A percentile compares a stretch with the other conserved stretches of the same genome.
phyloP scores from a whole-genome alignment of 2,888 invertebrate genomes.

The Lepetodrilus schrolli region DNA sequence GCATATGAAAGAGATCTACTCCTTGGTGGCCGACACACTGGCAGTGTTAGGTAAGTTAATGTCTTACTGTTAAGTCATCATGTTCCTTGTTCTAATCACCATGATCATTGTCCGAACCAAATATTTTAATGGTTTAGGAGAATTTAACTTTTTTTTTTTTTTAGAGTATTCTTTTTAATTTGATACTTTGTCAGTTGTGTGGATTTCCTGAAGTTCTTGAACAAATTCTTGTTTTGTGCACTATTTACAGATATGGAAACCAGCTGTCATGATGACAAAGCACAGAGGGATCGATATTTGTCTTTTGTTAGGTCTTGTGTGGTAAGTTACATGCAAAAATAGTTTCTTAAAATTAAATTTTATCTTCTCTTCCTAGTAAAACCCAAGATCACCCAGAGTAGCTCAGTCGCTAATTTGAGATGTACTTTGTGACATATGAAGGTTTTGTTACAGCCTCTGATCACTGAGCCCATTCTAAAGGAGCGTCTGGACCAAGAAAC shows the following conservation, averaged over 20 bases:
- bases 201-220: neutral
- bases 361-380: no score
- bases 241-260: conserved; percentile 83
- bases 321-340: no score
- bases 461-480: conserved; percentile 88
- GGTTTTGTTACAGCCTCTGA: conserved; percentile 61
- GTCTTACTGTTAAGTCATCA: no score
- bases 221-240: neutral
- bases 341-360: no score
- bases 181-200: neutral
- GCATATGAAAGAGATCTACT: conserved; percentile 86
- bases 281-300: conserved; percentile 82
- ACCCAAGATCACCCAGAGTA: no score
- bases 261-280: conserved; percentile 81
- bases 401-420: no score
- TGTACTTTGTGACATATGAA: no score
- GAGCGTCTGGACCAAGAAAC: conserved; percentile 95
- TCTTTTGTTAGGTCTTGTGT: conserved; percentile 65
- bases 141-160: no score
- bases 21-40: conserved; percentile 88
- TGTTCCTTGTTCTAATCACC: no score
- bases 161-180: neutral
- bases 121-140: no score
- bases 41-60: conserved; percentile 83
- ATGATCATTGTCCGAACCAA: no score